Evolutionary conservation across 2,797 vertebrate species (phyloP).

Genomic region (Coregonus ussuriensis): DNA sequence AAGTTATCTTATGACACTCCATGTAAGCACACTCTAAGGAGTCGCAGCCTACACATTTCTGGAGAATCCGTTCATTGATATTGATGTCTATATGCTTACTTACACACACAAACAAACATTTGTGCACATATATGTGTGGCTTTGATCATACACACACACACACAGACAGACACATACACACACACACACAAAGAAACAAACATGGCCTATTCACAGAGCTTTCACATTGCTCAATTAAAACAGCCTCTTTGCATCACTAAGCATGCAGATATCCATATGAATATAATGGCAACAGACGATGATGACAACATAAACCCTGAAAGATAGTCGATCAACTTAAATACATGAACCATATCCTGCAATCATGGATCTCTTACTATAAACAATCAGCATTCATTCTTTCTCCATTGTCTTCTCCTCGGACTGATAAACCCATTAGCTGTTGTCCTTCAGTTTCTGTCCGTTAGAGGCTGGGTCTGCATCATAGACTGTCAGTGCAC

Average conservation of each 20-base stretch:
- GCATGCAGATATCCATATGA: not conserved
- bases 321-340: conserved; percentile 11
- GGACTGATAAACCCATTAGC: conserved; percentile 34
- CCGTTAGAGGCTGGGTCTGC: not conserved
- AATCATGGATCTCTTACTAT: conserved; percentile 22
- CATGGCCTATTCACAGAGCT: not conserved
- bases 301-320: conserved; percentile 7
- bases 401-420: conserved; percentile 22
- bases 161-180: not conserved
- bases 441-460: conserved; percentile 30
- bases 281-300: not conserved
- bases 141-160: too few relatives aligned
- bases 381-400: conserved; percentile 26
- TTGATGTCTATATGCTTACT: not conserved
- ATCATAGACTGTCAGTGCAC: not conserved
- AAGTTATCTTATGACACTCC: too few relatives aligned
- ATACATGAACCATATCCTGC: conserved; percentile 24
- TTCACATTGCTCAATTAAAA: not conserved
- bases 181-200: not conserved
- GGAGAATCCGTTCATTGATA: too few relatives aligned
- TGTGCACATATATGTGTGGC: too few relatives aligned
- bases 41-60: too few relatives aligned
- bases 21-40: too few relatives aligned
- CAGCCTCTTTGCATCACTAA: not conserved
- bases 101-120: too few relatives aligned